Percentiles rank a stretch among this genome's conserved stretches.
Conservation (phyloP, 2,888 invertebrate genomes). For the Acanthoscelides obtectus region DNA sequence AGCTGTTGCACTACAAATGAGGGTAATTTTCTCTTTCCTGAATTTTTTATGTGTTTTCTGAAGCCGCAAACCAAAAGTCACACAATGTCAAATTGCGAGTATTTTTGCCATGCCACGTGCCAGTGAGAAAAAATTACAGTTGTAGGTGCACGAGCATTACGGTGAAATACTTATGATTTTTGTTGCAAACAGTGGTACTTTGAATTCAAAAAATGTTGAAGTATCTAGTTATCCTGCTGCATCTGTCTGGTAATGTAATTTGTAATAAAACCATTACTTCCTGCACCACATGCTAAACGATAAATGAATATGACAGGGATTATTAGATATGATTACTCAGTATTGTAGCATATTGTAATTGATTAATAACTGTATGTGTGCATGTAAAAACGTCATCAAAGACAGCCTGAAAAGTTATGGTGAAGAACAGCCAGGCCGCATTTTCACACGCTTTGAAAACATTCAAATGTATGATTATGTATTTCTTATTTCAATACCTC, state of each 20-base stretch:
- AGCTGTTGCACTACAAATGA: not conserved
- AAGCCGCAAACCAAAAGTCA: not conserved
- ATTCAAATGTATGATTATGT: too few relatives aligned
- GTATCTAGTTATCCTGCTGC: not conserved
- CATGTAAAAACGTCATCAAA: too few relatives aligned
- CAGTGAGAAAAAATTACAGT: not conserved
- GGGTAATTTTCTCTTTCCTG: not conserved
- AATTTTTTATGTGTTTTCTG: not conserved
- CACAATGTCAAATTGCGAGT: not conserved
- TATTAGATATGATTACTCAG: too few relatives aligned
- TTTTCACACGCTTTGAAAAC: too few relatives aligned
- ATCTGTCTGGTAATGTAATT: not conserved
- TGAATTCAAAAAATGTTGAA: not conserved
- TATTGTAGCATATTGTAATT: too few relatives aligned
- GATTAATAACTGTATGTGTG: too few relatives aligned
- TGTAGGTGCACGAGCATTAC: not conserved
- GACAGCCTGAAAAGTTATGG: too few relatives aligned
- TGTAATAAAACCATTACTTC: too few relatives aligned
- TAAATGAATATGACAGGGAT: too few relatives aligned
- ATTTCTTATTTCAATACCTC: too few relatives aligned
- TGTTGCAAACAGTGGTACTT: not conserved
- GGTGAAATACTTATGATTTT: not conserved
- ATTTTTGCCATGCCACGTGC: not conserved
- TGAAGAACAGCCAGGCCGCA: too few relatives aligned
- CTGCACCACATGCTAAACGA: too few relatives aligned